A percentile compares a stretch with the other conserved stretches of the same genome.
Conservation (phyloP, 2,888 invertebrate genomes). For the Schrankia costaestrigalis region DNA sequence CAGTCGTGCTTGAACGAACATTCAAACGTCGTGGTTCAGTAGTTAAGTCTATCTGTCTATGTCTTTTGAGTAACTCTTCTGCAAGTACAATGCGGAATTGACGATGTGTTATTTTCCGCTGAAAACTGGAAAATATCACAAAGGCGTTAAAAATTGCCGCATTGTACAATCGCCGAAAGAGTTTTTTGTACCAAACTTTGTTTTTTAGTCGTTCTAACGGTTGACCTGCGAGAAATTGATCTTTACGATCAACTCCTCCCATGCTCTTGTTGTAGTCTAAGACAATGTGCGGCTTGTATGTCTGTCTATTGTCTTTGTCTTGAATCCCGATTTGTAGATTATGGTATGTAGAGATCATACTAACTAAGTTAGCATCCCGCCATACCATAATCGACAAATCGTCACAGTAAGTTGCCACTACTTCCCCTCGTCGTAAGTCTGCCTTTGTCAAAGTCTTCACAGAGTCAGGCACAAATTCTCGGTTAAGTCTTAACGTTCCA, state of each 20-base stretch:
- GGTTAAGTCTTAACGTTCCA: not conserved
- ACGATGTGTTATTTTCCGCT: not conserved
- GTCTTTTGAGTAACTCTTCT: not conserved
- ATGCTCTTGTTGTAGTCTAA: not conserved
- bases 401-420: not conserved
- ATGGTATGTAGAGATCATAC: slow-evolving; percentile 1
- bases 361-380: not conserved
- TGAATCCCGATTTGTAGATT: not conserved
- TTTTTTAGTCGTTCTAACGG: not conserved
- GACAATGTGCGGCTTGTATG: not conserved
- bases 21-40: not conserved
- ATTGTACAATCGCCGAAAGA: not conserved
- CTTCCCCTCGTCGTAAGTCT: not conserved
- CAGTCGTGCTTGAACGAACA: not conserved
- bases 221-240: not conserved
- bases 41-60: not conserved
- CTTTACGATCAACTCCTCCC: not conserved
- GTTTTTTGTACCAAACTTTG: not conserved
- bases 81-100: not conserved
- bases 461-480: not conserved
- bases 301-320: not conserved
- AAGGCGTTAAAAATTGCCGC: not conserved
- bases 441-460: not conserved
- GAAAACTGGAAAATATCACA: not conserved
- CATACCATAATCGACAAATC: not conserved